Conservation (phyloP, 2,888 invertebrate genomes). For the Philopedon plagiatum region DNA sequence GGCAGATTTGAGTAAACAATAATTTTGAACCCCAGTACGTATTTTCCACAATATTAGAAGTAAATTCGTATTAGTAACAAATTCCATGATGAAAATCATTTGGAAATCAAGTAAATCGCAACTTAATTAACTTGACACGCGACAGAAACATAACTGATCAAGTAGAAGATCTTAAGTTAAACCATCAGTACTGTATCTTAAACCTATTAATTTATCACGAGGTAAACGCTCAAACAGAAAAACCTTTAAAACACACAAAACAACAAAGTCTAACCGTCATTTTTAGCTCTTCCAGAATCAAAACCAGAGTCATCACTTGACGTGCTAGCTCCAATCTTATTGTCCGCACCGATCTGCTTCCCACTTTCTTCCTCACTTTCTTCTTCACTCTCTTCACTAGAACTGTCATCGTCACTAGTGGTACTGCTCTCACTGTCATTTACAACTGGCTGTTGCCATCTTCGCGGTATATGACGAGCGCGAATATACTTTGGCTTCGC, state of each 20-base stretch:
- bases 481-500: slow-evolving; percentile 67
- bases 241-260: not conserved
- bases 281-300: slow-evolving; percentile 76
- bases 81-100: too few species aligned
- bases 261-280: slow-evolving; percentile 72
- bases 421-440: slow-evolving; percentile 58
- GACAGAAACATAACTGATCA: too few species aligned
- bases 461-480: slow-evolving; percentile 64
- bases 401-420: slow-evolving; percentile 57
- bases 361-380: slow-evolving; percentile 57
- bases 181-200: too few species aligned
- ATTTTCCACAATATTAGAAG: too few species aligned
- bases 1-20: too few species aligned
- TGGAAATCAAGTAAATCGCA: too few species aligned
- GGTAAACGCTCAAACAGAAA: not conserved
- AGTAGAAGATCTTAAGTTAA: too few species aligned
- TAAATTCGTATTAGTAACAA: too few species aligned
- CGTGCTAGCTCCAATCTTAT: slow-evolving; percentile 75
- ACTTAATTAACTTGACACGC: too few species aligned
- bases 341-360: slow-evolving; percentile 60
- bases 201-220: not conserved
- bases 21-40: too few species aligned
- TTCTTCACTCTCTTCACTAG: slow-evolving; percentile 34
- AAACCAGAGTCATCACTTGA: slow-evolving; percentile 90
- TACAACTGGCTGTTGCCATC: slow-evolving; percentile 44